phyloP scores from a whole-genome alignment of 2,113 vertebrate genomes.

The Vombatus ursinus region DNA sequence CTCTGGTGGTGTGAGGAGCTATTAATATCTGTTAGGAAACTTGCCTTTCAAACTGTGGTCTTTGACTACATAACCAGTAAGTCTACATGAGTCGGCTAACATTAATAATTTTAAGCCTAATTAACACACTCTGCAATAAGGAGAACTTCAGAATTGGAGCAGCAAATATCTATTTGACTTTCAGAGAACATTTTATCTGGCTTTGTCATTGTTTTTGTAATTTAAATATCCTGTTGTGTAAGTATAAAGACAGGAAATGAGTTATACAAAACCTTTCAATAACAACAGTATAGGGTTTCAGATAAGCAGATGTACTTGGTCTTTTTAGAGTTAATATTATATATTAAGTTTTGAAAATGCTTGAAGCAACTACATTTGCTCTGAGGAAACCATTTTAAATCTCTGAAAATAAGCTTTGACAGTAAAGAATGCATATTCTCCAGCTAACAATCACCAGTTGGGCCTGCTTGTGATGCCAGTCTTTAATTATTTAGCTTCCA shows the following conservation, averaged over 20 bases:
- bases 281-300: conserved; percentile 76
- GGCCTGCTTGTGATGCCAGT: background rate
- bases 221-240: conserved; percentile 86
- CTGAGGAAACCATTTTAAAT: background rate
- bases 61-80: conserved; percentile 38
- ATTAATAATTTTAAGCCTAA: background rate
- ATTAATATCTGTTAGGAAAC: background rate
- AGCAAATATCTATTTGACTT: conserved; percentile 42
- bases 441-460: conserved; percentile 6
- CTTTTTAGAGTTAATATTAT: background rate
- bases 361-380: conserved; percentile 52
- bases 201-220: conserved; percentile 77
- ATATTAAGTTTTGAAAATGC: conserved; percentile 61
- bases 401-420: conserved; percentile 60
- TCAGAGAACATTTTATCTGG: conserved; percentile 49
- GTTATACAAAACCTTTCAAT: conserved; percentile 75
- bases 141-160: background rate
- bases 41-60: fast-evolving
- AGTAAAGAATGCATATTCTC: background rate
- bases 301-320: conserved; percentile 70
- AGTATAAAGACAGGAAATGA: conserved; percentile 87
- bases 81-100: conserved; percentile 20
- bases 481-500: conserved; percentile 74
- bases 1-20: background rate
- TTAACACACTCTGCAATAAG: background rate